These are phyloP conservation scores for Drosophila saltans DNA, from an alignment of 1,140 invertebrate species.

Conservation along the genomic window DNA sequence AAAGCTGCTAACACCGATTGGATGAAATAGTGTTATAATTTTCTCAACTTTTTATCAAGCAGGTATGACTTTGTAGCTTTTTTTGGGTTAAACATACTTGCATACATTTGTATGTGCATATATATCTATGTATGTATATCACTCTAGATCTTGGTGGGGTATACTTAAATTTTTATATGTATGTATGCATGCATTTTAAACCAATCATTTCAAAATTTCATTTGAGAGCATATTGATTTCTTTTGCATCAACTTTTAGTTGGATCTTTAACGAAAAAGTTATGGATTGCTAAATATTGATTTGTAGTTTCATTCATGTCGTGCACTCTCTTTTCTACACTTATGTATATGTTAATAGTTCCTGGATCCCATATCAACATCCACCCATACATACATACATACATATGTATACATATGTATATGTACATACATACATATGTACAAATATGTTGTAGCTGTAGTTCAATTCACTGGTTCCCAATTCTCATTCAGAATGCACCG, in stretches of 20 bases:
- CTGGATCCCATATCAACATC: neutral
- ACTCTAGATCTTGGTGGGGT: no score
- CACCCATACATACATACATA: neutral
- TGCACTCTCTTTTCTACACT: slow-evolving; percentile 14
- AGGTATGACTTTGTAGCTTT: no score
- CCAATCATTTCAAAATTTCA: no score
- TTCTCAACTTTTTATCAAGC: no score
- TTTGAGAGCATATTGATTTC: no score
- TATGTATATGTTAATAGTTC: slow-evolving; percentile 50
- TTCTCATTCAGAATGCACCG: slow-evolving; percentile 52
- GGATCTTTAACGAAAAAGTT: neutral
- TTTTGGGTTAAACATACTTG: no score
- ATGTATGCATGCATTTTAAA: no score
- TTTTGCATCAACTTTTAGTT: neutral
- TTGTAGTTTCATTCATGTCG: slow-evolving; percentile 6
- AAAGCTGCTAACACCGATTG: no score
- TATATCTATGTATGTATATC: no score
- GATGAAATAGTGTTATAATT: no score
- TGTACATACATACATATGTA: neutral
- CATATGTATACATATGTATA: slow-evolving; percentile 4
- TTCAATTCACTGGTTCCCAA: slow-evolving; percentile 26
- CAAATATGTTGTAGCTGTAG: neutral
- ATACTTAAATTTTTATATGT: no score
- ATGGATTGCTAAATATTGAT: slow-evolving; percentile 6
- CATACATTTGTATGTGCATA: no score